Percentiles rank a stretch among this genome's conserved stretches.
phyloP scores from a whole-genome alignment of 2,113 vertebrate genomes.

The Erinaceus europaeus region DNA sequence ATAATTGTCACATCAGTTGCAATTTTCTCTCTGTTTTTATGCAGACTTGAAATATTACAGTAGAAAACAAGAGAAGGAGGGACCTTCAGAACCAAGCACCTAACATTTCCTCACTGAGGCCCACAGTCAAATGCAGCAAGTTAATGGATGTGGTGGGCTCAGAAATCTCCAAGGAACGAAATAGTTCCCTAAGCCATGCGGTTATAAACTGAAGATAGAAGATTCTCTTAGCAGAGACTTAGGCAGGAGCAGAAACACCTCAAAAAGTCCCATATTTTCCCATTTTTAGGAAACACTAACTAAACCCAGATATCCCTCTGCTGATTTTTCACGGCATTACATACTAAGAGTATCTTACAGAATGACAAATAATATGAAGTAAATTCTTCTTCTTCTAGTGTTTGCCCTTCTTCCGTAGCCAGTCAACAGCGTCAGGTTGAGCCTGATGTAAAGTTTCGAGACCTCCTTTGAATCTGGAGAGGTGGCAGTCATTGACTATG shows the following conservation, averaged over 20 bases:
- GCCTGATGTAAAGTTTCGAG: no score
- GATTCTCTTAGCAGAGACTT: not conserved
- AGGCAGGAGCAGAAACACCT: not conserved
- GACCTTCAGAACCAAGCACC: not conserved
- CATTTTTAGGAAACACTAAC: not conserved
- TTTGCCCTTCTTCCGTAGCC: no score
- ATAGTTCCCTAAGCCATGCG: not conserved
- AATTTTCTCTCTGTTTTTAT: not conserved
- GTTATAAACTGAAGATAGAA: no score
- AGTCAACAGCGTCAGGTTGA: no score
- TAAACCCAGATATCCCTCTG: not conserved
- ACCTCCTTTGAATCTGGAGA: no score
- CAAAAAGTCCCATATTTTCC: not conserved
- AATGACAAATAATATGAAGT: not conserved
- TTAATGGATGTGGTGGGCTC: not conserved
- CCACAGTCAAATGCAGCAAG: not conserved
- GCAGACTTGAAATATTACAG: not conserved
- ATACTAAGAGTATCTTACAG: not conserved
- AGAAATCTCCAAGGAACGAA: not conserved
- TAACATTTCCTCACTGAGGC: not conserved
- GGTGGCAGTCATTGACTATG: no score
- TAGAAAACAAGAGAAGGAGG: not conserved
- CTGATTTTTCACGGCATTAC: not conserved
- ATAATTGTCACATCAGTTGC: not conserved
- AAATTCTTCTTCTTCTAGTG: no score